phyloP scores from a whole-genome alignment of 2,888 invertebrate species.

The Trichopoda pennipes region DNA sequence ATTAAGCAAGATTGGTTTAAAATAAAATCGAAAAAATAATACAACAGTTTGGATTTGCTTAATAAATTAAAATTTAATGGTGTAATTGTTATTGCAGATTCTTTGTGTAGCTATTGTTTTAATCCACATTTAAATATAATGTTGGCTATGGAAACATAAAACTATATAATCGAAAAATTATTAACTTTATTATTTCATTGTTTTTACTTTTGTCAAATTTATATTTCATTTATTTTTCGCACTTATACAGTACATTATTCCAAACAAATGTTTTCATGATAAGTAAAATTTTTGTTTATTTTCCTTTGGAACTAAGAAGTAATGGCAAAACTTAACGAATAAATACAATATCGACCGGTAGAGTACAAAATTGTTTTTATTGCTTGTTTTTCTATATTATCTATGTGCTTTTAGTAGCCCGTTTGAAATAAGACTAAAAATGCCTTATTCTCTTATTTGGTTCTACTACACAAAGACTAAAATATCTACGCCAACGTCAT shows the following conservation, averaged over 20 bases:
- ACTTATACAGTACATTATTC: neutral
- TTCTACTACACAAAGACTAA: slow-evolving; percentile 42
- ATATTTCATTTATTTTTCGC: neutral
- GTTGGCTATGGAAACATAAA: no score
- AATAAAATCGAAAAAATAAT: slow-evolving; percentile 20
- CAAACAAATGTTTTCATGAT: neutral
- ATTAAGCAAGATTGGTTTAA: neutral
- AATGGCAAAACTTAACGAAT: neutral
- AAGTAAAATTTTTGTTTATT: neutral
- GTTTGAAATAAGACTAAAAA: slow-evolving; percentile 66
- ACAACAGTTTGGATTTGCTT: slow-evolving; percentile 23
- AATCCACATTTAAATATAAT: neutral
- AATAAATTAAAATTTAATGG: slow-evolving; percentile 4
- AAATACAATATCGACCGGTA: slow-evolving; percentile 51
- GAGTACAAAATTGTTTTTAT: neutral
- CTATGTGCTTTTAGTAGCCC: slow-evolving; percentile 65
- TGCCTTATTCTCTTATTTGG: slow-evolving; percentile 59
- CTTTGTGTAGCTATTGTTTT: neutral
- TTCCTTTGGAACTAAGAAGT: neutral
- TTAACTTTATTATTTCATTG: neutral
- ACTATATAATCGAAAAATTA: no score
- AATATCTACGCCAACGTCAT: slow-evolving; percentile 51
- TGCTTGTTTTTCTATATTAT: slow-evolving; percentile 31
- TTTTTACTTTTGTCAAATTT: neutral
- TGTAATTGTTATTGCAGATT: neutral